phyloP scores from a whole-genome alignment of 2,113 vertebrate genomes.

The human (Homo sapiens) region GRCh38 chr15:35334001-35334500 shows the following conservation, averaged over 20 bases:
- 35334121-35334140: background rate
- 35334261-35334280: conserved; percentile 4
- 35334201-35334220: background rate
- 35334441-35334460: too few species aligned
- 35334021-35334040: too few species aligned
- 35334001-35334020: too few species aligned
- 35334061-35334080: background rate
- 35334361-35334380: background rate
- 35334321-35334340: background rate
- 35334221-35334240: background rate
- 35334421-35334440: too few species aligned
- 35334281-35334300: background rate
- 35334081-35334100: background rate
- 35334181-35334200: conserved; percentile 1
- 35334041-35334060: background rate
- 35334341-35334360: background rate
- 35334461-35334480: too few species aligned
- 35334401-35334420: too few species aligned
- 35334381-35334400: background rate
- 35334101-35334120: conserved; percentile 8
- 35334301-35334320: background rate
- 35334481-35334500: too few species aligned
- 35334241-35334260: background rate
- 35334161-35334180: background rate
- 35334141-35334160: background rate